These are phyloP conservation scores for Megaceryle maxima DNA, from an alignment of 2,113 vertebrate species.

Conservation along the genomic window DNA sequence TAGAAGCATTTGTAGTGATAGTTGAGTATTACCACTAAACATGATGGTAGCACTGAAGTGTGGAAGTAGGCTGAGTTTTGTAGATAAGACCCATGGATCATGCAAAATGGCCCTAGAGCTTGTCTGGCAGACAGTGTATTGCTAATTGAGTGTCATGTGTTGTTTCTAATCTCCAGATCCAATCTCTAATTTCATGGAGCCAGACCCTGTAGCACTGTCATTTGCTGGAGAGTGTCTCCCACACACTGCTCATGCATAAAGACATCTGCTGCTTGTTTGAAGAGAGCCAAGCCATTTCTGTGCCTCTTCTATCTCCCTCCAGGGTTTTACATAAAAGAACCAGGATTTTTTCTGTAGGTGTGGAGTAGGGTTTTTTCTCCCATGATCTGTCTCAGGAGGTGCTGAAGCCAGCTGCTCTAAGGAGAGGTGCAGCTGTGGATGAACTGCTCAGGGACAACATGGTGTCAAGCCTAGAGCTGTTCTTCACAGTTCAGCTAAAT, in stretches of 20 bases:
- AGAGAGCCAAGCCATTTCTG: conserved; percentile 36
- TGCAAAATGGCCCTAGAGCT: neutral
- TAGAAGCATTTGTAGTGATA: neutral
- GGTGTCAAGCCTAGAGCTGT: neutral
- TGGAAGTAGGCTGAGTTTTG: neutral
- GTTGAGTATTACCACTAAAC: neutral
- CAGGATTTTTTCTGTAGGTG: neutral
- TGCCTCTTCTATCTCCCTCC: neutral
- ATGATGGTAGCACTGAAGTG: neutral
- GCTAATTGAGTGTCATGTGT: conserved; percentile 48
- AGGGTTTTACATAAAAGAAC: neutral
- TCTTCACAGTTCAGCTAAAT: neutral
- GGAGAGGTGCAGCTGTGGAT: neutral
- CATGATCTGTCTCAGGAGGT: neutral
- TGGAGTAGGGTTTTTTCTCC: neutral
- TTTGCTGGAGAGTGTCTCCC: conserved; percentile 56
- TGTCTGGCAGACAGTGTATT: conserved; percentile 7
- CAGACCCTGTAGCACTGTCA: conserved; percentile 22
- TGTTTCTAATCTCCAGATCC: conserved; percentile 42
- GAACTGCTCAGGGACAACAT: neutral
- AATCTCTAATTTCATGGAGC: conserved; percentile 32
- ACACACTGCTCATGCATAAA: conserved; percentile 44
- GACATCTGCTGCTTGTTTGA: conserved; percentile 64
- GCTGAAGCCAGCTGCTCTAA: neutral
- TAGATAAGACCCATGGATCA: neutral